These are phyloP conservation scores for Pelobates fuscus DNA, from an alignment of 2,113 vertebrate genomes.

Conservation along the genomic window DNA sequence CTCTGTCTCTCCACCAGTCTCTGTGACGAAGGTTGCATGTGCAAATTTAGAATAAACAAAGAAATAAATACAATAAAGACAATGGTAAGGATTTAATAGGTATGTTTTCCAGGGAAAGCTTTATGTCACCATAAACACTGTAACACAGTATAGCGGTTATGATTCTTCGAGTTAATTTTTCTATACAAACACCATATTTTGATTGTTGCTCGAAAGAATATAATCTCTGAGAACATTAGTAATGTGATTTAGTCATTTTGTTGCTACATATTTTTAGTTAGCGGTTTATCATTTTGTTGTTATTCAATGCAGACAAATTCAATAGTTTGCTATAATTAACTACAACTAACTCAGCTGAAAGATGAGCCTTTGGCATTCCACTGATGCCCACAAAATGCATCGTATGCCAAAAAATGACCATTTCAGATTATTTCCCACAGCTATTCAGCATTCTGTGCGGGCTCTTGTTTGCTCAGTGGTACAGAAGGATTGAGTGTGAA, in stretches of 20 bases:
- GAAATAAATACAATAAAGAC: too few relatives aligned
- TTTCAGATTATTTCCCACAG: slow-evolving; percentile 20
- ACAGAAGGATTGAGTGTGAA: slow-evolving; percentile 1
- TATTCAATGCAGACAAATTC: neutral
- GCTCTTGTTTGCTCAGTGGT: slow-evolving; percentile 17
- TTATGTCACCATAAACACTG: too few relatives aligned
- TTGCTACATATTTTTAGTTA: neutral
- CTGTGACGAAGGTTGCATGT: too few relatives aligned
- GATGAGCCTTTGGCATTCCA: slow-evolving; percentile 23
- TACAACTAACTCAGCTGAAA: slow-evolving; percentile 22
- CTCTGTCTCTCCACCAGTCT: too few relatives aligned
- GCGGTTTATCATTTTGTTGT: neutral
- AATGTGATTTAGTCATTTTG: neutral
- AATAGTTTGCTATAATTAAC: slow-evolving; percentile 28
- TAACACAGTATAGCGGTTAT: too few relatives aligned
- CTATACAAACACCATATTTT: too few relatives aligned
- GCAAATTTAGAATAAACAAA: too few relatives aligned
- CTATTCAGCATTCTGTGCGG: slow-evolving; percentile 26
- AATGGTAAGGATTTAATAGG: too few relatives aligned
- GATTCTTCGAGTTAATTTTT: too few relatives aligned
- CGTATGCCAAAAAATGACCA: slow-evolving; percentile 13
- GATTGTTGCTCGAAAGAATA: too few relatives aligned
- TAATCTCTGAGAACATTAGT: too few relatives aligned
- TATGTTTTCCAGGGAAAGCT: too few relatives aligned
- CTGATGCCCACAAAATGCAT: slow-evolving; percentile 5